These are phyloP conservation scores for Myotis myotis DNA, from an alignment of 2,797 vertebrate genomes.

Conservation along the genomic window DNA sequence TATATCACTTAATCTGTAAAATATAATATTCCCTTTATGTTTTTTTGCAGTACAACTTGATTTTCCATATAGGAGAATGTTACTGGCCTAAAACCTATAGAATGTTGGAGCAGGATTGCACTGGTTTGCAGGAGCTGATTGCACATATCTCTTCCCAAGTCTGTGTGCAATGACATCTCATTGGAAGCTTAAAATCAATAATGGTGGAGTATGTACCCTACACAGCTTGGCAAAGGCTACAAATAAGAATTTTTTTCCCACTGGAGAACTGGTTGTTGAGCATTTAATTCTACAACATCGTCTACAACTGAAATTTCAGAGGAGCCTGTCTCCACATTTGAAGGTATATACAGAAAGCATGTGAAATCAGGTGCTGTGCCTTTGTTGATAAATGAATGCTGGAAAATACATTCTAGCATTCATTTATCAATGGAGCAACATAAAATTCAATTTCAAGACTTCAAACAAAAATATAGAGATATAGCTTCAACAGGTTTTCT, in stretches of 20 bases:
- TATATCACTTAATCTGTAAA: neutral
- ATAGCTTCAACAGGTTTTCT: neutral
- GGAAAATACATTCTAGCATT: neutral
- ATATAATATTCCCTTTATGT: neutral
- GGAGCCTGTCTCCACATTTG: neutral
- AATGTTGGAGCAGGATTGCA: neutral
- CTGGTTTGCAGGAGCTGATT: neutral
- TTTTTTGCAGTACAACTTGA: neutral
- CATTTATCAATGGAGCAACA: neutral
- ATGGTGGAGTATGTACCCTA: neutral
- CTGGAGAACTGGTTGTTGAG: neutral
- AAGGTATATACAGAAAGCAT: neutral
- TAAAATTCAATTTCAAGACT: neutral
- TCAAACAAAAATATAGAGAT: neutral
- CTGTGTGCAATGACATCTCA: neutral
- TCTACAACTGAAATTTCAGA: neutral
- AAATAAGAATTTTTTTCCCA: neutral
- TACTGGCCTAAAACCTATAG: neutral
- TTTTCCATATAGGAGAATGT: neutral
- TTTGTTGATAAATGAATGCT: neutral
- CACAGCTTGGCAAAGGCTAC: neutral
- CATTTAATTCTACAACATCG: neutral
- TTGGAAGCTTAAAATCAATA: neutral
- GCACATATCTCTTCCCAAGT: neutral
- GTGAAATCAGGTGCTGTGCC: neutral